Evolutionary conservation across 2,888 invertebrate genomes (phyloP), one percentile per base, ranked within the genome.

Genomic region (Carpatolechia fugitivella): DNA sequence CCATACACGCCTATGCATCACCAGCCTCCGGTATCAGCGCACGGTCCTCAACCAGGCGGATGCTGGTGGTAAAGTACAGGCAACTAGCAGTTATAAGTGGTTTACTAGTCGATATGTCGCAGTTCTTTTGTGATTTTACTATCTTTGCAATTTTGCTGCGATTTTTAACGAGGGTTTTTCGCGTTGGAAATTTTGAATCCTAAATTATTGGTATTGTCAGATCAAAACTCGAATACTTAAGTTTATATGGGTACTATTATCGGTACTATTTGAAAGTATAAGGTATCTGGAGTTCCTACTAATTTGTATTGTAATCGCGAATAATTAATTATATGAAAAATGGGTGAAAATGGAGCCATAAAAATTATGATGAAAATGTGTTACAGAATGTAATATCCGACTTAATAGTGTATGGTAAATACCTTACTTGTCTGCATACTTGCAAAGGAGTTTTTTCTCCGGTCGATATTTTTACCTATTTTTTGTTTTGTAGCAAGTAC

Each of bases 61-160:
- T 92, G 92, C 63, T 92, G 92, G 92, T 92, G 92, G 92, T 92
- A 85, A 41, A 29, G 55, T 59, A 55, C 56, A 60, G 54, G 53
- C 48, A 56, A 56, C 59, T 69, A 72, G 82, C 81, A 81, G 69
- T 76, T 68, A 69, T 30, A 31, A 24, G 51, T 51, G 51, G 30
- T 52, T 31, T 41, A 30, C 52, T 52, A 52, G 52, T 52, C 52
- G 31, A 52, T 30, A 14, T 24, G 52, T 41, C 46, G 44, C 46
- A 35, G 35, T 11, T 51, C 6, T 10, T 4, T 40, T 30, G 40
- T 36, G 35, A 20, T 20, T 3, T 16, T 29, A 24, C 11, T 16
- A 14, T 40, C 14, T 40, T 40, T 7, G 30, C 33, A 33, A 18
- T 11, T 6, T 33, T 48, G 14, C 48, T 48, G 48, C 48, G 33